phyloP scores from a whole-genome alignment of 1,140 invertebrate genomes.

The Carcinoscorpius rotundicauda region DNA sequence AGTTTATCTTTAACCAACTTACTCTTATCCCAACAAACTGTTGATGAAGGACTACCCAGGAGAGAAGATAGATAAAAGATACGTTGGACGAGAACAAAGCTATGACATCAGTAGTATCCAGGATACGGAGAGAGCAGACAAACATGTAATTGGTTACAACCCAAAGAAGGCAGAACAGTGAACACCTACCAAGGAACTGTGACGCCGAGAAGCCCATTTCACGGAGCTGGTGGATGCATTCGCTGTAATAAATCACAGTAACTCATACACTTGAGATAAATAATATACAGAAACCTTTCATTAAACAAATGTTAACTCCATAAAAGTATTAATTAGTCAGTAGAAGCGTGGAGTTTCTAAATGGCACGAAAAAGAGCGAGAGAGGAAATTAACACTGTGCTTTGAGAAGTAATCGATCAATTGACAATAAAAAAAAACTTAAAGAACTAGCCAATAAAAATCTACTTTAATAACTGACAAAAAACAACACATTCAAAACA shows the following conservation, averaged over 20 bases:
- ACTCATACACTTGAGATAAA: no score
- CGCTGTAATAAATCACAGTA: constrained; percentile 21
- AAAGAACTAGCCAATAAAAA: no score
- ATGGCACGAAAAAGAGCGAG: no score
- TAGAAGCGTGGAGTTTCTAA: no score
- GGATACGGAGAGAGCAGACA: constrained; percentile 64
- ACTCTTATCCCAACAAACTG: constrained; percentile 91
- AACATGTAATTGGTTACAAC: constrained; percentile 83
- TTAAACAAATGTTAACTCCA: no score
- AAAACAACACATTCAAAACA: no score
- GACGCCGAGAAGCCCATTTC: constrained; percentile 25
- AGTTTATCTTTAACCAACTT: constrained; percentile 33
- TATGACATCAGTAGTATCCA: constrained; percentile 81
- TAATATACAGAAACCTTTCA: no score
- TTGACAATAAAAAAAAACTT: no score
- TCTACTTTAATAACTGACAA: no score
- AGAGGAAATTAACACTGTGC: no score
- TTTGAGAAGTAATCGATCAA: no score
- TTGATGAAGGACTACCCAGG: constrained; percentile 90
- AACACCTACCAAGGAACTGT: constrained; percentile 46
- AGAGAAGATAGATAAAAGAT: constrained; percentile 80
- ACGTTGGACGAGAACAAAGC: constrained; percentile 86
- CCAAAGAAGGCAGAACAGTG: constrained; percentile 79
- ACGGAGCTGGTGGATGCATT: constrained; percentile 27
- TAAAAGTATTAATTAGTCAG: no score